phyloP scores from a whole-genome alignment of 2,888 invertebrate genomes.

The Helicoverpa assulta region DNA sequence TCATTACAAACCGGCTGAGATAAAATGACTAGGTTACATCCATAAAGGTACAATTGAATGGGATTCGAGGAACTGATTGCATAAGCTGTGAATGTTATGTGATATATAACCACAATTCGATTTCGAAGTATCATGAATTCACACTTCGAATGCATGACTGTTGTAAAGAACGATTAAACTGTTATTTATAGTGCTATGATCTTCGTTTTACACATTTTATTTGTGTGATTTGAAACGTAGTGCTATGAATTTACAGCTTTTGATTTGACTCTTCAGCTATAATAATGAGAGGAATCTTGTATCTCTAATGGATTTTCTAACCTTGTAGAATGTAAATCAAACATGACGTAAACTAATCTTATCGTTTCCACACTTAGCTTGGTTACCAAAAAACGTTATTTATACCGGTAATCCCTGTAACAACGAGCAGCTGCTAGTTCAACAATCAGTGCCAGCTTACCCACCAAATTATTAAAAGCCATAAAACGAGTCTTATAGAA shows the following conservation, averaged over 20 bases:
- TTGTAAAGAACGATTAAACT: constrained; percentile 46
- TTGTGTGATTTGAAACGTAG: constrained; percentile 21
- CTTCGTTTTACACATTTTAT: constrained; percentile 35
- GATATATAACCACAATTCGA: constrained; percentile 49
- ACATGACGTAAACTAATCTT: constrained; percentile 66
- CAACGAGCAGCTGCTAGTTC: constrained; percentile 83
- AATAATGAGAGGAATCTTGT: constrained; percentile 34
- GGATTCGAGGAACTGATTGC: constrained; percentile 48
- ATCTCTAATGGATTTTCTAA: constrained; percentile 25
- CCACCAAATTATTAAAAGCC: constrained; percentile 89
- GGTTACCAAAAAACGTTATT: constrained; percentile 75
- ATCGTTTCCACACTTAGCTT: constrained; percentile 73
- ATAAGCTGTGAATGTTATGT: constrained; percentile 50
- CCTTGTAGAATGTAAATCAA: constrained; percentile 62
- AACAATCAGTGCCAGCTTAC: constrained; percentile 89
- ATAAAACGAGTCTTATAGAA: constrained; percentile 88
- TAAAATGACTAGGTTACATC: constrained; percentile 53
- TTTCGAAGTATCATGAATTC: constrained; percentile 38
- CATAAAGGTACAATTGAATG: constrained; percentile 57
- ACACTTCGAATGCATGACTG: constrained; percentile 41
- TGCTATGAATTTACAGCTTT: constrained; percentile 28
- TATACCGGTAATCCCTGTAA: constrained; percentile 81
- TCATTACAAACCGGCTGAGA: constrained; percentile 68
- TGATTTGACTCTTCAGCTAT: constrained; percentile 1
- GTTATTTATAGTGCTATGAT: constrained; percentile 41